Evolutionary conservation across 2,797 vertebrate species (phyloP), one percentile per base, ranked within the genome.

Genomic region (Platyrinchus mystaceus): DNA sequence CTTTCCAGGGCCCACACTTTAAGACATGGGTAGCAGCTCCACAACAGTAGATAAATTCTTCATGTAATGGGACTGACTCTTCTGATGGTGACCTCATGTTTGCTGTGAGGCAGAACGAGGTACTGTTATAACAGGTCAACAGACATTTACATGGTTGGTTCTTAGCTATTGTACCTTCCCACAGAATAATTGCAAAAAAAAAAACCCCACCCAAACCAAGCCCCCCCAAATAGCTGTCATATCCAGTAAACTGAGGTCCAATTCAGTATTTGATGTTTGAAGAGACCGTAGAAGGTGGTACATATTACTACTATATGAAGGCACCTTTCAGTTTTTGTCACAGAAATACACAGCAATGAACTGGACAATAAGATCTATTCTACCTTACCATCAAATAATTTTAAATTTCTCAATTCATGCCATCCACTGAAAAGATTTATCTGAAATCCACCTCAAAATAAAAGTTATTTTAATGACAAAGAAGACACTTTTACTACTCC

Each of bases 21-120:
- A 99, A 96, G 52, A 99, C 95, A 86, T 99, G 98, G 5, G 99
- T 99, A 93, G 98, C 95, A 69, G 97, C 98, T 94, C 99, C 99
- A 70, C 97, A 97, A 52, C 99, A 99, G 95, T 98, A 98, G 60
- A 98, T 86, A 78, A 99, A 98, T 87, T 99, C 98, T 23, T 98
- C 98, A 52, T 96, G 96, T 1, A 98, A 89, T 10, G 97, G 97
- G 55, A 98, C 94, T 55, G 95, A 95, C 34, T 95, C 96, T 86
- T 98, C 96, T 32, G 92, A 87, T 5, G 17, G 74, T 2, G 67
- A 52, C 41, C 96, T 97, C 96, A 97, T 98, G 59, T 93, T 97
- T 94, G 92, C 89, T 97, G 95, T 97, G 95, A 89, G 95, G 89
- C 19, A 95, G 63, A 97, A 60, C 2, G 90, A 87, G n/a, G 53